phyloP scores from a whole-genome alignment of 2,113 vertebrate genomes.

The human region GRCh38 chr2:63086501-63087000 shows the following conservation, averaged over 20 bases:
- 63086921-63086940: slow-evolving; percentile 92
- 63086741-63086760: slow-evolving; percentile 74
- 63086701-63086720: slow-evolving; percentile 87
- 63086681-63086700: slow-evolving; percentile 86
- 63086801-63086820: slow-evolving; percentile 85
- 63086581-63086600: slow-evolving; percentile 83
- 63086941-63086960: slow-evolving; percentile 94
- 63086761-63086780: slow-evolving; percentile 75
- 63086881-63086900: slow-evolving; percentile 88
- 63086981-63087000: slow-evolving; percentile 82
- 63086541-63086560: slow-evolving; percentile 89
- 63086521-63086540: slow-evolving; percentile 87
- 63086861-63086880: slow-evolving; percentile 91
- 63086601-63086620: slow-evolving; percentile 84
- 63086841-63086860: slow-evolving; percentile 84
- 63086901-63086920: slow-evolving; percentile 87
- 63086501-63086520: slow-evolving; percentile 89
- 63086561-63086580: slow-evolving; percentile 76
- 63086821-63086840: slow-evolving; percentile 87
- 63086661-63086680: slow-evolving; percentile 71
- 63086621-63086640: slow-evolving; percentile 2
- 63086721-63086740: slow-evolving; percentile 89
- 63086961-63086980: slow-evolving; percentile 83
- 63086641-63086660: background rate
- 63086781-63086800: slow-evolving; percentile 83